A percentile compares a stretch with the other conserved stretches of the same genome.
Conservation (phyloP, 2,113 vertebrate species). For the Anarhynchus alexandrinus region DNA sequence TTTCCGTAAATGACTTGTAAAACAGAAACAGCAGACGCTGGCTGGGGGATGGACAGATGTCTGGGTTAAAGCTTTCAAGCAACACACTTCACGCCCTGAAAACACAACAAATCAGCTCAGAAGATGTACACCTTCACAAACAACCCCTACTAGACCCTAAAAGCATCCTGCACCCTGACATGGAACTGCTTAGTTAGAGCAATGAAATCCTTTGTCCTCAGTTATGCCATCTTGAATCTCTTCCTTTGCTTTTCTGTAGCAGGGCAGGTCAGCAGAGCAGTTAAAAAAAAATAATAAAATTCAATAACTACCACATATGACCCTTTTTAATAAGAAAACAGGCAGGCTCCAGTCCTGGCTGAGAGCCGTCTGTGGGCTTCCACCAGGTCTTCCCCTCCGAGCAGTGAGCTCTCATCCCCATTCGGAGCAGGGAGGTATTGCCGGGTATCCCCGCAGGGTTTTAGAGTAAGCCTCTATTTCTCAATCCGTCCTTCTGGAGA, state of each 20-base stretch:
- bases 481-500: background rate
- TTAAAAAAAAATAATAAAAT: background rate
- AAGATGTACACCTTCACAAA: background rate
- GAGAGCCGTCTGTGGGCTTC: background rate
- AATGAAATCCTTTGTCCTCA: background rate
- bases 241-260: background rate
- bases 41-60: background rate
- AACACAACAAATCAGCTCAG: background rate
- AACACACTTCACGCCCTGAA: background rate
- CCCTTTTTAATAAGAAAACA: background rate
- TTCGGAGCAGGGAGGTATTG: accelerated
- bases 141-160: background rate
- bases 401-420: background rate
- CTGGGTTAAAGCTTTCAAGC: background rate
- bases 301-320: background rate
- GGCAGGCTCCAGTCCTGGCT: background rate
- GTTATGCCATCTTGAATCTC: background rate
- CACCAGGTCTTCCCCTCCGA: background rate
- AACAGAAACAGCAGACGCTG: background rate
- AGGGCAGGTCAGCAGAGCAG: background rate
- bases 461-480: background rate
- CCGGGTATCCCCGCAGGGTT: background rate
- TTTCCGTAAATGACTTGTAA: background rate
- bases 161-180: accelerated
- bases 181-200: background rate